A percentile compares a stretch with the other conserved stretches of the same genome.
Evolutionary conservation across 2,113 vertebrate genomes (phyloP).

Genomic region (Monopterus albus): DNA sequence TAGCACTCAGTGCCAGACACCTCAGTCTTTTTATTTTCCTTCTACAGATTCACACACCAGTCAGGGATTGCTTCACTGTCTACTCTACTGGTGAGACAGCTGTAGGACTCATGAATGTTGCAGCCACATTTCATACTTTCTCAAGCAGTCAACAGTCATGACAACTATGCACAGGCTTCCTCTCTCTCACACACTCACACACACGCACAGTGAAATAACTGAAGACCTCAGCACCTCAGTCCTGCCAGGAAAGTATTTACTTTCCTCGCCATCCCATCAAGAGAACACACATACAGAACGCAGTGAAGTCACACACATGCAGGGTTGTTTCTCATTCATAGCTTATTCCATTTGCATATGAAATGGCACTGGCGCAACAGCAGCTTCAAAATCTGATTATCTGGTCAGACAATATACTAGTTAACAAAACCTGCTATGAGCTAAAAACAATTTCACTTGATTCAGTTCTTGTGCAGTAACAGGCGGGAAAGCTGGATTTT

Average conservation of each 20-base stretch:
- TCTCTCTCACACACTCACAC: slow-evolving; percentile 53
- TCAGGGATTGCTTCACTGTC: slow-evolving; percentile 46
- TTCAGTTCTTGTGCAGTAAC: slow-evolving; percentile 35
- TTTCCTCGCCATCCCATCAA: slow-evolving; percentile 21
- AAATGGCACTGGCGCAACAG: neutral
- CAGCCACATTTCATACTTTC: slow-evolving; percentile 64
- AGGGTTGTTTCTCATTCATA: slow-evolving; percentile 43
- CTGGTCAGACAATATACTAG: too few species aligned
- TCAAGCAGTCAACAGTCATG: slow-evolving; percentile 64
- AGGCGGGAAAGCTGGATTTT: slow-evolving; percentile 61
- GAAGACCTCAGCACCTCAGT: slow-evolving; percentile 48
- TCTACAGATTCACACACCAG: slow-evolving; percentile 43
- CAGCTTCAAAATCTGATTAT: too few species aligned
- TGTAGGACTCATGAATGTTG: slow-evolving; percentile 57
- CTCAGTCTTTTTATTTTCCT: slow-evolving; percentile 4
- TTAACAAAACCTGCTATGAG: too few species aligned
- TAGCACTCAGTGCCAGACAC: slow-evolving; percentile 41
- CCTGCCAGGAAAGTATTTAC: slow-evolving; percentile 64
- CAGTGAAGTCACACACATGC: slow-evolving; percentile 17
- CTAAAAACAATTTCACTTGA: slow-evolving; percentile 35
- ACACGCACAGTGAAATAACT: slow-evolving; percentile 62
- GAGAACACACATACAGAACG: slow-evolving; percentile 24
- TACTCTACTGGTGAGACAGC: slow-evolving; percentile 54
- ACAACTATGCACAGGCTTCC: slow-evolving; percentile 60
- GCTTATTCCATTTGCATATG: slow-evolving; percentile 49